Conservation (phyloP, 2,113 vertebrate species). For the Dendropsophus ebraccatus region DNA sequence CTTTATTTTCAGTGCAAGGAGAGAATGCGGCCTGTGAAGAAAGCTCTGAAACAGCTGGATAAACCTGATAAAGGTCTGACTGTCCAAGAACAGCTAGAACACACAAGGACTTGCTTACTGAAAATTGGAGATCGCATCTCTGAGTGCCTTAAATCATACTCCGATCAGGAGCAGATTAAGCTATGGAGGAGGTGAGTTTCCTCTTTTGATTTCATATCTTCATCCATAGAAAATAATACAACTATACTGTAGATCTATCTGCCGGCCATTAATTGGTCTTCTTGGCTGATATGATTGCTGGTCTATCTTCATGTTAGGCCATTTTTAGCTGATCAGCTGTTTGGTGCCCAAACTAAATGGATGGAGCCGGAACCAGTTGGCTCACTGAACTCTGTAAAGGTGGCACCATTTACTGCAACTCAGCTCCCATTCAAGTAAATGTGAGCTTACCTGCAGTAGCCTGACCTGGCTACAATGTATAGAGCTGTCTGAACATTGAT, state of each 20-base stretch:
- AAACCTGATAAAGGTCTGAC: constrained; percentile 94
- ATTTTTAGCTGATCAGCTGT: too few relatives aligned
- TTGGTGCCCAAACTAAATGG: too few relatives aligned
- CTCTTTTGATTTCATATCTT: not conserved
- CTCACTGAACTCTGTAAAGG: too few relatives aligned
- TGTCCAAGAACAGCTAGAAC: constrained; percentile 94
- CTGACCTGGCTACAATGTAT: too few relatives aligned
- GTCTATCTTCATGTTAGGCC: too few relatives aligned
- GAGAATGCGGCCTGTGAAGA: constrained; percentile 96
- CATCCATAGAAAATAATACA: not conserved
- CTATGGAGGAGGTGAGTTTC: constrained; percentile 87
- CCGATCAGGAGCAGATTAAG: constrained; percentile 90
- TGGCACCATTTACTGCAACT: too few relatives aligned
- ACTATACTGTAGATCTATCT: not conserved
- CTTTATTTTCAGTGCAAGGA: constrained; percentile 87
- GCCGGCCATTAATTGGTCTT: too few relatives aligned
- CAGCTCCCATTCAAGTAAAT: too few relatives aligned
- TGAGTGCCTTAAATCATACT: constrained; percentile 96
- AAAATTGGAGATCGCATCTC: constrained; percentile 97
- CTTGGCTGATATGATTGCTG: too few relatives aligned
- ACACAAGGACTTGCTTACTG: constrained; percentile 92
- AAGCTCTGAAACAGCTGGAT: constrained; percentile 95
- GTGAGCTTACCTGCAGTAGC: too few relatives aligned
- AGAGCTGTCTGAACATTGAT: too few relatives aligned
- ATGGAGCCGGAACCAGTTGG: too few relatives aligned